phyloP scores from a whole-genome alignment of 1,140 invertebrate genomes.

The Eulimnadia texana region DNA sequence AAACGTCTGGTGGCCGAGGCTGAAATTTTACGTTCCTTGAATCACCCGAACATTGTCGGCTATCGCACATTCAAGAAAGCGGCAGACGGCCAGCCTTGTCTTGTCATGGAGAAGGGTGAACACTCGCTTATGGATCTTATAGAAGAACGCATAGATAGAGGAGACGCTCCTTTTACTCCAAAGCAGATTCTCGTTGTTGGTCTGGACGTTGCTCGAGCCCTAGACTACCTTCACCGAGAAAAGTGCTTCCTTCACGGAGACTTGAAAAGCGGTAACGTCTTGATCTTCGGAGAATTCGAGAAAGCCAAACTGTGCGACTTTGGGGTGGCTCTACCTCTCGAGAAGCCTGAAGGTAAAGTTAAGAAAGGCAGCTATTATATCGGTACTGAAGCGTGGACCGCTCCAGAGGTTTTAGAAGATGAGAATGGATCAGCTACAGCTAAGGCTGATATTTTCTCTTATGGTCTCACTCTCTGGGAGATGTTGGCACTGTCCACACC shows the following conservation, averaged over 20 bases:
- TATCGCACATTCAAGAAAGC: slow-evolving; percentile 46
- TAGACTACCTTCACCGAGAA: slow-evolving; percentile 62
- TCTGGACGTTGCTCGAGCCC: slow-evolving; percentile 49
- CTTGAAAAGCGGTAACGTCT: slow-evolving; percentile 67
- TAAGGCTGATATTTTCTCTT: slow-evolving; percentile 57
- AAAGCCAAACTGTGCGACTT: slow-evolving; percentile 71
- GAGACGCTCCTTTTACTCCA: slow-evolving; percentile 41
- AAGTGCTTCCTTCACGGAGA: slow-evolving; percentile 62
- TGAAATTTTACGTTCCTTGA: slow-evolving; percentile 45
- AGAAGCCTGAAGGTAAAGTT: slow-evolving; percentile 36
- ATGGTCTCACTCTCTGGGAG: slow-evolving; percentile 52
- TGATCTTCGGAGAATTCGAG: slow-evolving; percentile 47
- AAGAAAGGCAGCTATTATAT: slow-evolving; percentile 23
- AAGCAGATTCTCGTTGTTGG: slow-evolving; percentile 45
- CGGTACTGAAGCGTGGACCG: slow-evolving; percentile 57
- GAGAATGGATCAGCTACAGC: slow-evolving; percentile 6
- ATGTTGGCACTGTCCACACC: slow-evolving; percentile 55
- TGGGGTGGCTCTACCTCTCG: slow-evolving; percentile 56
- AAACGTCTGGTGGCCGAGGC: slow-evolving; percentile 52
- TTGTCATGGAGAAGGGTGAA: slow-evolving; percentile 39
- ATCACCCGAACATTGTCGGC: slow-evolving; percentile 70
- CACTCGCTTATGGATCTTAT: slow-evolving; percentile 43
- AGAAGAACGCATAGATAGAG: slow-evolving; percentile 45
- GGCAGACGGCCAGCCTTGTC: slow-evolving; percentile 33
- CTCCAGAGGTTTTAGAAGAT: slow-evolving; percentile 48